Conservation (phyloP, 2,797 vertebrate species). For the Chromis chromis region DNA sequence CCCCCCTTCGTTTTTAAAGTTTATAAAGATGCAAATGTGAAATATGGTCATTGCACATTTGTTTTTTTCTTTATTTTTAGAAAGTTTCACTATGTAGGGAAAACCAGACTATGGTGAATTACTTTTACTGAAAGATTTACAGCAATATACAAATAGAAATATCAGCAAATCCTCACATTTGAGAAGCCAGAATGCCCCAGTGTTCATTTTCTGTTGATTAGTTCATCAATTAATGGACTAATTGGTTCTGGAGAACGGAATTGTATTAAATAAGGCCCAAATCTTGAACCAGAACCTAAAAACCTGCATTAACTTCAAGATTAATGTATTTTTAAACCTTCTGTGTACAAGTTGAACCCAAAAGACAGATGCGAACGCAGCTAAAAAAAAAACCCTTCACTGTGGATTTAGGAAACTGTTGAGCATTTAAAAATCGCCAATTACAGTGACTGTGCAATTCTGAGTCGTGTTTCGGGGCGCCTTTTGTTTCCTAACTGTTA, state of each 20-base stretch:
- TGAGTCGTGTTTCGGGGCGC: slow-evolving; percentile 58
- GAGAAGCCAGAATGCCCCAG: not conserved
- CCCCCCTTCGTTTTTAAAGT: too few species aligned
- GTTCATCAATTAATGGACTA: not conserved
- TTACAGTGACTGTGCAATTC: slow-evolving; percentile 69
- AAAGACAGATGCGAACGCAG: not conserved
- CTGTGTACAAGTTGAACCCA: not conserved
- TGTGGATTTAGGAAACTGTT: slow-evolving; percentile 14
- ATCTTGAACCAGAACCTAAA: not conserved
- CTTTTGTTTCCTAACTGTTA: slow-evolving; percentile 73
- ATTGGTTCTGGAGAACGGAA: not conserved
- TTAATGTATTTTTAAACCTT: not conserved
- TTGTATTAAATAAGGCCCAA: not conserved
- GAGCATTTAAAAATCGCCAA: slow-evolving; percentile 53
- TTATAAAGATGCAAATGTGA: too few species aligned
- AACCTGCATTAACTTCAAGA: not conserved
- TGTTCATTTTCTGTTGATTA: not conserved
- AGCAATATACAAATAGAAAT: not conserved
- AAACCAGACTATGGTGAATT: too few species aligned
- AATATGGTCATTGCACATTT: too few species aligned
- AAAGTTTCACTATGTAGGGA: too few species aligned
- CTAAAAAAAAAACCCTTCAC: too few species aligned
- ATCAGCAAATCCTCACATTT: not conserved
- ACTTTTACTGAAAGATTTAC: not conserved
- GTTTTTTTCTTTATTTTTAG: too few species aligned